A percentile compares a stretch with the other conserved stretches of the same genome.
Evolutionary conservation across 2,113 vertebrate species (phyloP).

Genomic region (Rhinolophus ferrumequinum): DNA sequence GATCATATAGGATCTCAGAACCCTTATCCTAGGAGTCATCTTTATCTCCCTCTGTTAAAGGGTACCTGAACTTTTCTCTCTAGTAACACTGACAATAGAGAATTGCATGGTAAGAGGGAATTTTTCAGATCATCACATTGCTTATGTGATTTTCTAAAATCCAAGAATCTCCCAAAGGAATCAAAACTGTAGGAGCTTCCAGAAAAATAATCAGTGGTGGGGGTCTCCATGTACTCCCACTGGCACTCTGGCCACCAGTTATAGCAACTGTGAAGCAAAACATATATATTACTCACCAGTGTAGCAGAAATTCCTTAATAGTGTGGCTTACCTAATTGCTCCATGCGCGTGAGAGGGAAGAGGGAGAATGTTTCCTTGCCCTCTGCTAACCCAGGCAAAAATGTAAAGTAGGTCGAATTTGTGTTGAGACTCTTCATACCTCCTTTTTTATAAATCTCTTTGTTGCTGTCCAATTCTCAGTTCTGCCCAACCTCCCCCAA

Average conservation of each 20-base stretch:
- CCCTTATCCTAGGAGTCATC: background rate
- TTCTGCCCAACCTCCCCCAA: background rate
- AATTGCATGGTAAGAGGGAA: background rate
- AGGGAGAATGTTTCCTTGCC: background rate
- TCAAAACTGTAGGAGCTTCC: background rate
- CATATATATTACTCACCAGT: background rate
- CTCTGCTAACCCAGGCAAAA: background rate
- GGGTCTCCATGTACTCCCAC: background rate
- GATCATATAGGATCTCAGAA: background rate
- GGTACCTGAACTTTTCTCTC: background rate
- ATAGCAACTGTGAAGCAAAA: background rate
- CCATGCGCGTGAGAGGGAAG: background rate
- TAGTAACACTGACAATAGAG: background rate
- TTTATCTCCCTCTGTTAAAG: background rate
- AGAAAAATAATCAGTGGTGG: background rate
- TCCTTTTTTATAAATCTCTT: background rate
- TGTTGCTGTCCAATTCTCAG: background rate
- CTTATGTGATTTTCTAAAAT: slow-evolving; percentile 2
- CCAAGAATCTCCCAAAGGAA: background rate
- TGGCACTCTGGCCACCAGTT: background rate
- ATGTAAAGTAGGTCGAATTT: background rate
- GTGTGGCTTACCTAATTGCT: background rate
- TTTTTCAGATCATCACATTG: background rate
- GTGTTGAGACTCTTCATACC: background rate
- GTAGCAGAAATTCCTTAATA: background rate